Evolutionary conservation across 1,140 invertebrate species (phyloP).

Genomic region (Parasteatoda tepidariorum): DNA sequence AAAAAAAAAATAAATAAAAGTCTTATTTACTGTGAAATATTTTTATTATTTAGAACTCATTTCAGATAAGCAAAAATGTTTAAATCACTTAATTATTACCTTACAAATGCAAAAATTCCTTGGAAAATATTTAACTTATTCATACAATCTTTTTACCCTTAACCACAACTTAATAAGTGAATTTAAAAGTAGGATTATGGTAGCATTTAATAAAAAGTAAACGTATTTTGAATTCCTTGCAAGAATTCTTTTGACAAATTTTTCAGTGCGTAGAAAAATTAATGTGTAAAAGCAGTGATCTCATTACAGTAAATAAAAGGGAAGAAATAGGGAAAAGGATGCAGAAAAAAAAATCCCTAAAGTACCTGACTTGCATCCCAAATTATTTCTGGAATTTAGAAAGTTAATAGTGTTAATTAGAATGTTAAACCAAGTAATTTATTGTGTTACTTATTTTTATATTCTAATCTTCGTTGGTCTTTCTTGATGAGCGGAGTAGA

Average conservation of each 20-base stretch:
- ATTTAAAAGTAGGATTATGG: too few relatives aligned
- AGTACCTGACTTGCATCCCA: background rate
- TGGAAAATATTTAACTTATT: too few relatives aligned
- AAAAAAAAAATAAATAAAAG: too few relatives aligned
- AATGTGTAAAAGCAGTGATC: background rate
- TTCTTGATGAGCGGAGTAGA: background rate
- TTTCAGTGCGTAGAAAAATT: background rate
- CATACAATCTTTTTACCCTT: too few relatives aligned
- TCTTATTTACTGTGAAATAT: too few relatives aligned
- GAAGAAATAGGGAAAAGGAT: background rate
- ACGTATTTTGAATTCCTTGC: too few relatives aligned
- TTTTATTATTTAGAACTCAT: too few relatives aligned
- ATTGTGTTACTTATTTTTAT: background rate
- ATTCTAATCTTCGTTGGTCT: background rate
- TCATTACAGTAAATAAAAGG: background rate
- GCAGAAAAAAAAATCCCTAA: background rate
- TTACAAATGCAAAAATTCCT: too few relatives aligned
- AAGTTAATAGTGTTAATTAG: constrained; percentile 7
- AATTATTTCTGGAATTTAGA: background rate
- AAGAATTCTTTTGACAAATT: background rate
- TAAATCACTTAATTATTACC: too few relatives aligned
- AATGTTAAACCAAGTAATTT: background rate
- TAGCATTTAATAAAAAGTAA: too few relatives aligned
- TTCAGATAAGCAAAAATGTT: too few relatives aligned
- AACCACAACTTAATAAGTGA: too few relatives aligned